Conservation (phyloP, 1,140 invertebrate species). For the Cylas formicarius region DNA sequence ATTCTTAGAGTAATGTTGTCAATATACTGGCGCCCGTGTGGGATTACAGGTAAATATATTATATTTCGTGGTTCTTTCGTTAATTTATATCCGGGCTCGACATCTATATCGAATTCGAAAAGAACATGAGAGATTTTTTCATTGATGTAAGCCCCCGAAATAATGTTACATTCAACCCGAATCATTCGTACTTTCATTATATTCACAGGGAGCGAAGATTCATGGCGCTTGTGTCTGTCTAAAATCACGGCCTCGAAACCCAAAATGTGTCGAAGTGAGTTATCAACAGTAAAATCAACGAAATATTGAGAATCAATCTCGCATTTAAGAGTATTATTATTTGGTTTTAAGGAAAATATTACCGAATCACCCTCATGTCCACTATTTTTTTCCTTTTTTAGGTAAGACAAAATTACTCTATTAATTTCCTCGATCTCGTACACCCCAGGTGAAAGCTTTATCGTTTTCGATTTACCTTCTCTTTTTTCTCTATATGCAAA, state of each 20-base stretch:
- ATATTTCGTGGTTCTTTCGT: slow-evolving; percentile 15
- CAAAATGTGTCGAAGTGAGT: slow-evolving; percentile 2
- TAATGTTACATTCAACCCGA: slow-evolving; percentile 14
- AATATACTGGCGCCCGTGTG: slow-evolving; percentile 9
- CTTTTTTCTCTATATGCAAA: not conserved
- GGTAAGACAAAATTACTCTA: not conserved
- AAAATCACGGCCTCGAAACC: slow-evolving; percentile 7
- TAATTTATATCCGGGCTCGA: slow-evolving; percentile 13
- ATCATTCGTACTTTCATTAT: slow-evolving; percentile 17
- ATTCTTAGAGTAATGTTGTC: slow-evolving; percentile 11
- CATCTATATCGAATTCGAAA: slow-evolving; percentile 15
- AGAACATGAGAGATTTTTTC: slow-evolving; percentile 6
- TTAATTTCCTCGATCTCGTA: slow-evolving; percentile 14
- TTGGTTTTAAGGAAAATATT: slow-evolving; percentile 12
- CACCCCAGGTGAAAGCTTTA: slow-evolving; percentile 3
- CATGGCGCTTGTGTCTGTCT: not conserved
- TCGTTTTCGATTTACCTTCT: not conserved
- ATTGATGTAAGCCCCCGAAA: slow-evolving; percentile 15
- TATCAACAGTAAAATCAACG: slow-evolving; percentile 8
- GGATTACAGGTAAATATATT: slow-evolving; percentile 13
- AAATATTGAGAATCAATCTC: slow-evolving; percentile 10
- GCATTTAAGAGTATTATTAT: slow-evolving; percentile 16
- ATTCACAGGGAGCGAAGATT: slow-evolving; percentile 12
- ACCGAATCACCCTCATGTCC: no score
- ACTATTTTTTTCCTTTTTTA: not conserved